Conservation (phyloP, 2,797 vertebrate genomes). For the Thaleichthys pacificus region DNA sequence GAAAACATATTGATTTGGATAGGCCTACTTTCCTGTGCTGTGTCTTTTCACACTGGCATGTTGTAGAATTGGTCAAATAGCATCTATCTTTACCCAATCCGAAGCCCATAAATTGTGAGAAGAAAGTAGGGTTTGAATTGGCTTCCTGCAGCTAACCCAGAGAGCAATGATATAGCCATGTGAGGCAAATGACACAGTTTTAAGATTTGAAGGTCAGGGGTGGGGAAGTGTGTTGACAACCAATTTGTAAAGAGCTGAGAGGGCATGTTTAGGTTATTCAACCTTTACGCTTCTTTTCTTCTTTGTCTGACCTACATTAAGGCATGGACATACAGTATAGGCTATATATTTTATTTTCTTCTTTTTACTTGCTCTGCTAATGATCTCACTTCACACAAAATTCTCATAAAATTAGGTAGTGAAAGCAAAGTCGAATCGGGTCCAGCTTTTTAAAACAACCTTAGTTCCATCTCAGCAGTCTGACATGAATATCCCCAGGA, state of each 20-base stretch:
- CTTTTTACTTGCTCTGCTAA: neutral
- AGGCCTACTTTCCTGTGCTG: too few species aligned
- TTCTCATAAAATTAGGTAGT: neutral
- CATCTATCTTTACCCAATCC: neutral
- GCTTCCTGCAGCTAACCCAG: neutral
- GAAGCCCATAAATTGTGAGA: neutral
- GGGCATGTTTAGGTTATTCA: neutral
- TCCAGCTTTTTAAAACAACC: neutral
- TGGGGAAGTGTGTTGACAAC: slow-evolving; percentile 9
- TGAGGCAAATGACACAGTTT: neutral
- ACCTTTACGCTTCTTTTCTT: slow-evolving; percentile 9
- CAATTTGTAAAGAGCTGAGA: slow-evolving; percentile 14
- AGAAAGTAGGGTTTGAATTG: neutral
- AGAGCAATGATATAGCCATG: neutral
- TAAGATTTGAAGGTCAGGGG: slow-evolving; percentile 9
- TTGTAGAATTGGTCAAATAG: neutral
- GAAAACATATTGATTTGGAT: too few species aligned
- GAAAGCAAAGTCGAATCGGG: neutral
- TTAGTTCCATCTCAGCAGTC: neutral
- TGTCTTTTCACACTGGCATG: neutral
- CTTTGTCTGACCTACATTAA: neutral
- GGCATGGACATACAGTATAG: neutral
- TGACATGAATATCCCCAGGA: neutral
- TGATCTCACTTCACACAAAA: neutral
- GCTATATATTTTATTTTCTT: too few species aligned